Conservation (phyloP, 2,888 invertebrate species). For the Cosmorhoe ocellata region DNA sequence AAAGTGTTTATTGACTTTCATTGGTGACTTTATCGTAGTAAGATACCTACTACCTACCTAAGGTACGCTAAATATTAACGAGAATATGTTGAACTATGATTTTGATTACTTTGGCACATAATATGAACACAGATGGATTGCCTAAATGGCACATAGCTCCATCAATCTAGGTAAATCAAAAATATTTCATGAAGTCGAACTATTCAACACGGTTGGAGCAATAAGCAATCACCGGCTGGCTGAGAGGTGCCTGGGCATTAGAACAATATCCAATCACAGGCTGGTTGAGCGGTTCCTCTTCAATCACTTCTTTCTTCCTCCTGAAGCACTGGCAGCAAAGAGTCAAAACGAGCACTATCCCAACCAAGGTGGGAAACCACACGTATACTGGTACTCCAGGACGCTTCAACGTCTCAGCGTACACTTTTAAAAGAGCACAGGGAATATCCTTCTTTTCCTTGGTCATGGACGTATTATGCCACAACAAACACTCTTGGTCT, state of each 20-base stretch:
- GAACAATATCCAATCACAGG: slow-evolving; percentile 54
- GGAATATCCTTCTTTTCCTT: slow-evolving; percentile 57
- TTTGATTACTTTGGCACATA: no score
- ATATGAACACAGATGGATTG: no score
- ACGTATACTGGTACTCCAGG: slow-evolving; percentile 65
- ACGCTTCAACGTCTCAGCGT: slow-evolving; percentile 64
- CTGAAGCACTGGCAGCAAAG: slow-evolving; percentile 57
- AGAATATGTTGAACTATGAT: no score
- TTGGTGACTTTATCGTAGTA: no score
- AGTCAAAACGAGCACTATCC: slow-evolving; percentile 51
- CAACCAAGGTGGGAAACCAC: slow-evolving; percentile 64
- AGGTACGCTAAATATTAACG: no score
- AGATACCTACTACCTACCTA: no score
- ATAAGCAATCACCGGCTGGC: slow-evolving; percentile 40
- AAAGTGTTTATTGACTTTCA: no score
- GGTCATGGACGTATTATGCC: slow-evolving; percentile 62
- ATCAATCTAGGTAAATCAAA: no score
- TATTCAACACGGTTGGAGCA: slow-evolving; percentile 25
- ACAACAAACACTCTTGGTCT: slow-evolving; percentile 64
- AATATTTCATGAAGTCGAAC: neutral
- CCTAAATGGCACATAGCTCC: no score
- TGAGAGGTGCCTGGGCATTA: slow-evolving; percentile 50
- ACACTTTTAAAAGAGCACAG: slow-evolving; percentile 63
- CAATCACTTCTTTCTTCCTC: slow-evolving; percentile 49
- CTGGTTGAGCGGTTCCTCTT: slow-evolving; percentile 55